Conservation (phyloP, 2,797 vertebrate species). For the Luscinia megarhynchos region DNA sequence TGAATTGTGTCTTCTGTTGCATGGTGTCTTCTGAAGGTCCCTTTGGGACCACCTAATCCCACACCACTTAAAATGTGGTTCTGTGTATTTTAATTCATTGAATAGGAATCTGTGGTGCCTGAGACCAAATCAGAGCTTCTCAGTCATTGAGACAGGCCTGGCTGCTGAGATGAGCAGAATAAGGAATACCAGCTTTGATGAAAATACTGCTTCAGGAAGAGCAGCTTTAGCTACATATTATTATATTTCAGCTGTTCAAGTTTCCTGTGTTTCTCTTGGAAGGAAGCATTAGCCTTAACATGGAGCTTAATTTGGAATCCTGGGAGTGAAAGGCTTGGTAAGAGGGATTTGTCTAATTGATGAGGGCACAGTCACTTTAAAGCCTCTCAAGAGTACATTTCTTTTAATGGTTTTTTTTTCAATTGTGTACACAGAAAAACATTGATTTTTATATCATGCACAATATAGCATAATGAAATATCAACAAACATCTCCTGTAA, state of each 20-base stretch:
- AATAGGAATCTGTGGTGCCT: not conserved
- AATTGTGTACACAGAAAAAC: not conserved
- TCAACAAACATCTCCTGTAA: not conserved
- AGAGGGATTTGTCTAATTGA: not conserved
- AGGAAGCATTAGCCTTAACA: not conserved
- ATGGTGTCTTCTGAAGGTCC: accelerated
- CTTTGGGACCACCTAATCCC: not conserved
- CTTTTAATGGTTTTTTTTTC: not conserved
- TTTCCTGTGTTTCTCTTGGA: not conserved
- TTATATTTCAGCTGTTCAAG: not conserved
- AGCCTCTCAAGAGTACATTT: not conserved
- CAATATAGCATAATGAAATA: not conserved
- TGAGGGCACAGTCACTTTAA: not conserved
- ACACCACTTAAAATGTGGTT: not conserved
- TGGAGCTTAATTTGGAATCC: not conserved
- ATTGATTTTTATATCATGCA: not conserved
- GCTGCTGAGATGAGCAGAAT: not conserved
- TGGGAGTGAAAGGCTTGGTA: not conserved
- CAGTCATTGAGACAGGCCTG: not conserved
- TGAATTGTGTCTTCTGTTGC: accelerated
- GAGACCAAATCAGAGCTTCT: not conserved
- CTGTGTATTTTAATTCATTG: not conserved
- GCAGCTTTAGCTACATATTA: not conserved
- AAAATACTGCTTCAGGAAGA: not conserved
- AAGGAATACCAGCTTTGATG: not conserved